These are phyloP conservation scores for Cebus imitator DNA, from an alignment of 2,113 vertebrate species.

Conservation along the genomic window DNA sequence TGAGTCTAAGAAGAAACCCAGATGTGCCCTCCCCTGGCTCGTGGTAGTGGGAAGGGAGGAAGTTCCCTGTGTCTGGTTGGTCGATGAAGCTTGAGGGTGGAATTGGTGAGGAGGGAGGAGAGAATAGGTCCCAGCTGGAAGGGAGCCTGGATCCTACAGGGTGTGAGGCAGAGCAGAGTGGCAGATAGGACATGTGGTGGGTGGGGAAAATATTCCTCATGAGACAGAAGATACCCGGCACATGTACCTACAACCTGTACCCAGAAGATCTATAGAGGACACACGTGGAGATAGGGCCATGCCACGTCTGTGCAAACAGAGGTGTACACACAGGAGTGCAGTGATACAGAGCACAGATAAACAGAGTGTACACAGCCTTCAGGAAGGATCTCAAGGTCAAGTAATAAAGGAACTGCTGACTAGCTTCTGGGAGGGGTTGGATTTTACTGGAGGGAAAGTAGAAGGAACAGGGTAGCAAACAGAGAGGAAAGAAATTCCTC, in stretches of 20 bases:
- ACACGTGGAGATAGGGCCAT: accelerated
- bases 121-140: slow-evolving; percentile 50
- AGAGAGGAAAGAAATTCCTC: background rate
- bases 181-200: slow-evolving; percentile 18
- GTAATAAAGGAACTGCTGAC: background rate
- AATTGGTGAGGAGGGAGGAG: background rate
- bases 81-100: background rate
- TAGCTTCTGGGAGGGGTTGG: slow-evolving; percentile 20
- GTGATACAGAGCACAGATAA: background rate
- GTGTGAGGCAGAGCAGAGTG: background rate
- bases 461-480: background rate
- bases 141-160: background rate
- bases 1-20: background rate
- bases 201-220: slow-evolving; percentile 21
- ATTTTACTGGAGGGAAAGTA: background rate
- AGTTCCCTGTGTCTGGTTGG: background rate
- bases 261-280: background rate
- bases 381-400: slow-evolving; percentile 44
- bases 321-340: background rate
- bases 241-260: background rate
- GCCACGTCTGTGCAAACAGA: background rate
- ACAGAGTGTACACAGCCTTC: background rate
- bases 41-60: background rate
- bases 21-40: background rate
- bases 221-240: background rate